phyloP scores from a whole-genome alignment of 2,113 vertebrate species.

The Mystacornis crossleyi region DNA sequence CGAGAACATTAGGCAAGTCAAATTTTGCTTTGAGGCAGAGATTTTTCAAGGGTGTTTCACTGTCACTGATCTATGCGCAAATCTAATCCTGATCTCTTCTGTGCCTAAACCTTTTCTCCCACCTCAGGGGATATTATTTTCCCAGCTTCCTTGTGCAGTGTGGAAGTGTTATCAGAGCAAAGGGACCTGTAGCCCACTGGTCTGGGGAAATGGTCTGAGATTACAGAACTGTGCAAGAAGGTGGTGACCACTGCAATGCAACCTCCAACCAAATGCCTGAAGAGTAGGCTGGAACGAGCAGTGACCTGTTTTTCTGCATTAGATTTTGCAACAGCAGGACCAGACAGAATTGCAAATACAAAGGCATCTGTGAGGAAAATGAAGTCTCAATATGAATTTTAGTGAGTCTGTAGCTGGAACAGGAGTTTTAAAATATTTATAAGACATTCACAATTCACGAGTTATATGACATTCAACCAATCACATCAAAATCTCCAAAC shows the following conservation, averaged over 20 bases:
- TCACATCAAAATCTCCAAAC: not conserved
- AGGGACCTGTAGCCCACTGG: not conserved
- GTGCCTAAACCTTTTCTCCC: not conserved
- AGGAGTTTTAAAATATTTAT: conserved; percentile 53
- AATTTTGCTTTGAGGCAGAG: conserved; percentile 37
- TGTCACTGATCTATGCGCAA: not conserved
- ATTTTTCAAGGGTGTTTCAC: conserved; percentile 24
- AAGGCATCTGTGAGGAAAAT: conserved; percentile 2
- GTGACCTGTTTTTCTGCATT: not conserved
- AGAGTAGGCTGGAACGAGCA: not conserved
- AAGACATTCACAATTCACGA: conserved; percentile 6
- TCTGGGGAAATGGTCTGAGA: not conserved
- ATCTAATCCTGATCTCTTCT: not conserved
- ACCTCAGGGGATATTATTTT: not conserved
- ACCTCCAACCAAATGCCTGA: not conserved
- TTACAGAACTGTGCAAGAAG: not conserved
- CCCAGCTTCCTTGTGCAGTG: not conserved
- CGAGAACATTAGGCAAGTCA: not conserved
- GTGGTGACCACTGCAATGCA: not conserved
- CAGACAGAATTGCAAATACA: not conserved
- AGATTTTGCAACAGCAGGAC: not conserved
- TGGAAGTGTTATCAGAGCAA: not conserved
- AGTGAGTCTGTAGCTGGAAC: not conserved
- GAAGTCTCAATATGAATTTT: conserved; percentile 10
- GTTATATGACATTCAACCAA: not conserved